Base-by-base conservation (phyloP, 2,888 invertebrate genomes). In the Caenorhabditis macrosperma region DNA sequence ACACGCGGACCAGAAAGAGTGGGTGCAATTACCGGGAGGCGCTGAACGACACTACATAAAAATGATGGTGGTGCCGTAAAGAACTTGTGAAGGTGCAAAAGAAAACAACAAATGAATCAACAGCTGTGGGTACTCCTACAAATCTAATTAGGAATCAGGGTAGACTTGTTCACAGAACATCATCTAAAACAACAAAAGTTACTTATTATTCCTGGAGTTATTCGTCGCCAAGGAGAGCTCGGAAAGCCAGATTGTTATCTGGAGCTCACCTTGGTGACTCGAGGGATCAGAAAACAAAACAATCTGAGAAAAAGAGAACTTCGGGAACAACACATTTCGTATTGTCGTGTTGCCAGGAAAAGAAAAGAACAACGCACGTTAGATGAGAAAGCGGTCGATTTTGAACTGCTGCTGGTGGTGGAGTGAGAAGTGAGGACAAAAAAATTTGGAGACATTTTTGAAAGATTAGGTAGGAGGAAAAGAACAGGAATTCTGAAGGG, bases 401-500 rank as follows among this genome's bases (percentile, higher is more conserved):
- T 67, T 54, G 30, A 78, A 78, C 78, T 78, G 78, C 67, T 60
- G 41, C 30, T 48, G 46, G 15, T 54, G 41, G 55, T 50, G 35
- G 35, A 26, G 46, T 48, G 35, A 48, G 64, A 44, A 55, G 54
- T 50, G 78, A 72, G 71, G 71, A 78, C 71, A 78, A 67, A 78
- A 59, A 57, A 41, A 59, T 64, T 66, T 66, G 68, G 54, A 61
- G 76, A 77, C 48, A 61, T 78, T 82, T 83, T 81, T 79, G 71
- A 77, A 78, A 74, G 79, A 71, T 79, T 71, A 76, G 72, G 64
- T 64, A 57, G 63, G 63, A 71, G 64, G 57, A 71, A 67, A 74
- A 59, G 61, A 71, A 71, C 69, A 52, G 79, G 75, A 74, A 66
- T 69, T 79, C 75, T 63, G 75, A 72, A 72, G 71, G 46, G 59